Percentiles rank a stretch among this genome's conserved stretches.
phyloP scores from a whole-genome alignment of 1,140 invertebrate species.

The Drosophila sechellia region DNA sequence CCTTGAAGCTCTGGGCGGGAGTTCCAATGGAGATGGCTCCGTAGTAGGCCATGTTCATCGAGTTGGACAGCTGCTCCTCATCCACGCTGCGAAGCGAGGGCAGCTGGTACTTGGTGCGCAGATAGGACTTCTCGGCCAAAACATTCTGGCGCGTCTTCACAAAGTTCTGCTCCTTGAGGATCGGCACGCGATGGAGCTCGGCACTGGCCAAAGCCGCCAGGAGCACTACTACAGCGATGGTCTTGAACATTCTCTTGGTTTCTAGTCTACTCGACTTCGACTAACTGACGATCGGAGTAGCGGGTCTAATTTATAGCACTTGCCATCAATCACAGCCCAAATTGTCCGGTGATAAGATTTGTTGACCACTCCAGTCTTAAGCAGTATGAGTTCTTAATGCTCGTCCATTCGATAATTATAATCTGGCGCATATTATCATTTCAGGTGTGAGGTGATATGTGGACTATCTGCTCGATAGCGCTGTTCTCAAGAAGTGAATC shows the following conservation, averaged over 20 bases:
- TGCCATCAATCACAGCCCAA: conserved; percentile 35
- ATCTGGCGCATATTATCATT: conserved; percentile 28
- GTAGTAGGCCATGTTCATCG: conserved; percentile 98
- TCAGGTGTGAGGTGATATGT: conserved; percentile 14
- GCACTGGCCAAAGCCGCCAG: conserved; percentile 69
- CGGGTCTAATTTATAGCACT: conserved; percentile 60
- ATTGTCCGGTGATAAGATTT: conserved; percentile 23
- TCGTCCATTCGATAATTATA: conserved; percentile 33
- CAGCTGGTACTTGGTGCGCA: conserved; percentile 60
- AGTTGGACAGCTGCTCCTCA: conserved; percentile 88
- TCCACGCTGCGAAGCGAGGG: conserved; percentile 31
- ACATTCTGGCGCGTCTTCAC: conserved; percentile 67
- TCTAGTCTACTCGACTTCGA: conserved; percentile 59
- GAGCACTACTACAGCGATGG: conserved; percentile 39
- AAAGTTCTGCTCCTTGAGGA: conserved; percentile 65
- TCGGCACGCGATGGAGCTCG: conserved; percentile 64
- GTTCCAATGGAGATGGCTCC: conserved; percentile 96
- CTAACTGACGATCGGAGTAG: conserved; percentile 36
- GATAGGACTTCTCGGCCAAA: conserved; percentile 54
- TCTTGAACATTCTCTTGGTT: conserved; percentile 58
- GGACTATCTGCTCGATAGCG: conserved; percentile 22
- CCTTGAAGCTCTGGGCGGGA: conserved; percentile 96
- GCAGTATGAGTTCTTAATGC: neutral
- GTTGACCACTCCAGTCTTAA: conserved; percentile 3
- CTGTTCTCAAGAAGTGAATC: conserved; percentile 13